Evolutionary conservation across 2,797 vertebrate genomes (phyloP), one percentile per base, ranked within the genome.

Genomic region (Phalanger gymnotis): DNA sequence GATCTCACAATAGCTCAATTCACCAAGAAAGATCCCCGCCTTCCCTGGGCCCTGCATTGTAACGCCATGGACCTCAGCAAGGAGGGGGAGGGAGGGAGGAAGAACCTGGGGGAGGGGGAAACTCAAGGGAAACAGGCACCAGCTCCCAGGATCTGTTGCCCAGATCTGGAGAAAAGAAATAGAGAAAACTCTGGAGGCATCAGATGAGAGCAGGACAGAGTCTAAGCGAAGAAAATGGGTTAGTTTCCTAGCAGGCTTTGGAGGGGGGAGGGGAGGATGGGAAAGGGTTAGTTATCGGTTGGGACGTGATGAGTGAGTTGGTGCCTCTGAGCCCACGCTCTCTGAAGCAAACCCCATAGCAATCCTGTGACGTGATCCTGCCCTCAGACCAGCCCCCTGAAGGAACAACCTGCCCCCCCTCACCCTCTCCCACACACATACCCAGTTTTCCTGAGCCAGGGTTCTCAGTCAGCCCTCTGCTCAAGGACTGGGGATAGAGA

Each of bases 321-420:
- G 66, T 81, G 66, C 66, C 66, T n/a, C 66, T 47, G 19, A 0
- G n/a, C 66, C 66, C 66, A 81, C 66, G 40, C n/a, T 81, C n/a
- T 81, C n/a, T 81, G 66, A 81, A 40, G 40, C 66, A 81, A 81
- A 47, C 66, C n/a, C 47, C 66, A 81, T 81, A 81, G 66, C 66
- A 40, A 81, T 81, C 66, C n/a, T 25, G 66, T 81, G 66, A 81
- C n/a, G n/a, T 10, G n/a, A 73, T 73, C 66, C 66, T 73, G n/a
- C 34, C 16, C 19, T n/a, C 61, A 40, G n/a, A 40, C 61, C 61
- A 61, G 58, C 31, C 58, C 58, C 58, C 31, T 34, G 58, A 54
- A 95, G 92, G 95, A 97, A 96, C 58, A 34, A 56, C 40, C 95
- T 96, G 94, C 94, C 94, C 87, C 92, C n/a, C 11, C 25, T 2